These are phyloP conservation scores for Astreopora myriophthalma DNA, from an alignment of 64 coral and sea anemone species.

Conservation along the genomic window DNA sequence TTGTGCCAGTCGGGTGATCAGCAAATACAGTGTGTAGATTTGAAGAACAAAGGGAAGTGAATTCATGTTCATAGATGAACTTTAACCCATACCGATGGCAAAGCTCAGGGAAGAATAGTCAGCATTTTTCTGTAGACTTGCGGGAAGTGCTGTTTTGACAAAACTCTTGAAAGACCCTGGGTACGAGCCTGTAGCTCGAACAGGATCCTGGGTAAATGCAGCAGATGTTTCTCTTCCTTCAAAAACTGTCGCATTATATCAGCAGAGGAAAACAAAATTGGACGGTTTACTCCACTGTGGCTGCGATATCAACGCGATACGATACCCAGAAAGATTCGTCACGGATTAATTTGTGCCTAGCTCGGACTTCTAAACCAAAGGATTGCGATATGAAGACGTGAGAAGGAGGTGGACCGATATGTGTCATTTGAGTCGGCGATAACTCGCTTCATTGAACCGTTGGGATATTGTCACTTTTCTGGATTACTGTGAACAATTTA, in stretches of 20 bases:
- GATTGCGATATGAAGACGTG: not conserved
- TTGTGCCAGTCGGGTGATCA: no score
- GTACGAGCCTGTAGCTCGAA: not conserved
- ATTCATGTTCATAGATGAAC: no score
- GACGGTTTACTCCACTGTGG: not conserved
- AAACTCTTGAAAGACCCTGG: not conserved
- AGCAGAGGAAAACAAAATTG: not conserved
- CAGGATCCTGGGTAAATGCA: slow-evolving; percentile 26
- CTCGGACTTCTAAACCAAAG: not conserved
- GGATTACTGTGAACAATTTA: not conserved
- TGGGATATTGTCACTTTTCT: not conserved
- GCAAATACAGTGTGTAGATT: no score
- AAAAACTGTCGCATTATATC: not conserved
- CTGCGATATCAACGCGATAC: not conserved
- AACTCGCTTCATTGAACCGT: slow-evolving; percentile 43
- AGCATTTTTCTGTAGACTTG: no score
- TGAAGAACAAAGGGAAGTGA: no score
- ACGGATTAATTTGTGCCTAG: not conserved
- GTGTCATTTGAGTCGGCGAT: slow-evolving; percentile 5
- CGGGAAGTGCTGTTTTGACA: no score
- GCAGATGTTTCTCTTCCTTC: slow-evolving; percentile 24
- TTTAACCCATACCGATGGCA: no score
- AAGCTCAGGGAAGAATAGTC: no score
- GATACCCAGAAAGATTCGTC: not conserved
- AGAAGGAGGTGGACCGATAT: slow-evolving; percentile 7